These are phyloP conservation scores for Drosophila grimshawi DNA, from an alignment of 1,140 invertebrate species.

Conservation along the genomic window DNA sequence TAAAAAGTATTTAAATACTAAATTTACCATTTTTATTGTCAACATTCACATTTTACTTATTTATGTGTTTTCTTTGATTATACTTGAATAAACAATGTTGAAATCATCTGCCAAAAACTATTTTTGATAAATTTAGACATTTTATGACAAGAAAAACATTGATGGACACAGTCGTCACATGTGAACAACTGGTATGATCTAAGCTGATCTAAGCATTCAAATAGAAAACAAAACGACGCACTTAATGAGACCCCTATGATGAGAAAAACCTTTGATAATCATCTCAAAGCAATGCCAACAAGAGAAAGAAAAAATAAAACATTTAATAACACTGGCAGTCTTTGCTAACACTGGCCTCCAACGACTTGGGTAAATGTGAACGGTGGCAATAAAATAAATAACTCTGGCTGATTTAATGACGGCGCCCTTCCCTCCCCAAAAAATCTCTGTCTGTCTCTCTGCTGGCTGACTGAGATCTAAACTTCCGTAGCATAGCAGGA, in stretches of 20 bases:
- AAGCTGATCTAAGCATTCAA: conserved; percentile 2
- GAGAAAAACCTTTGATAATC: conserved; percentile 34
- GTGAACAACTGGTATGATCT: conserved; percentile 4
- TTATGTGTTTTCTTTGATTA: conserved; percentile 16
- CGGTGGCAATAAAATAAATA: conserved; percentile 48
- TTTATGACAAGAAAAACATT: conserved; percentile 21
- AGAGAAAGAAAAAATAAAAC: conserved; percentile 4
- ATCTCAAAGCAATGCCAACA: conserved; percentile 3
- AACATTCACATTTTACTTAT: conserved; percentile 15
- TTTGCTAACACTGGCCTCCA: not conserved
- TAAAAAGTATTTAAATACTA: conserved; percentile 25
- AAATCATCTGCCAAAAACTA: conserved; percentile 31
- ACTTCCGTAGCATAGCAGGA: conserved; percentile 74
- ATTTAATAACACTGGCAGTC: conserved; percentile 4
- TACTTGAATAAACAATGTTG: conserved; percentile 40
- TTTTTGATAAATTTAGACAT: conserved; percentile 16
- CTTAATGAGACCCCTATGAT: conserved; percentile 23
- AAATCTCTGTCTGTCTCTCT: not conserved
- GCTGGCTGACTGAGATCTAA: conserved; percentile 62
- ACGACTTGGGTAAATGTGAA: conserved; percentile 22
- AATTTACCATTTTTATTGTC: conserved; percentile 40
- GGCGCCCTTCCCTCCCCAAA: not conserved
- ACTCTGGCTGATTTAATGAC: conserved; percentile 38
- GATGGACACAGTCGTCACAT: conserved; percentile 1
- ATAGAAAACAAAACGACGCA: conserved; percentile 2